A percentile compares a stretch with the other conserved stretches of the same genome.
phyloP scores from a whole-genome alignment of 1,140 invertebrate species.

The Heliconius eleuchia region DNA sequence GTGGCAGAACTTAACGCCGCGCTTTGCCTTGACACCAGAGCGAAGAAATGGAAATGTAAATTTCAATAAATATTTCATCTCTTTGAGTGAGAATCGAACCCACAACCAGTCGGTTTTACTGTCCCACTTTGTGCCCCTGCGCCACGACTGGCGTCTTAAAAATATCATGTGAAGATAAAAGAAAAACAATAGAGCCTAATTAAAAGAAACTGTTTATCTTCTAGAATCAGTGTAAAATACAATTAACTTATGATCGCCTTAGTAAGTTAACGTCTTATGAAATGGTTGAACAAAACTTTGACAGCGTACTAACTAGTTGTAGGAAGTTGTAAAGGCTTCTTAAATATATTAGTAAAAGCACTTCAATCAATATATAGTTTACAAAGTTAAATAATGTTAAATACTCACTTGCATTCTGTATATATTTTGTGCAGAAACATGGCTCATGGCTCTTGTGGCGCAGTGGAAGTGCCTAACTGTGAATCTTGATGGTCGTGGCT shows the following conservation, averaged over 20 bases:
- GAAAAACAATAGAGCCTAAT: not conserved
- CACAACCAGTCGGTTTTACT: no score
- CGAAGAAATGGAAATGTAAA: no score
- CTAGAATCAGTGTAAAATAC: not conserved
- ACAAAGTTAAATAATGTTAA: not conserved
- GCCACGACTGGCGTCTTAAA: no score
- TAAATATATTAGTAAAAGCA: slow-evolving; percentile 40
- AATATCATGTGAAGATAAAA: no score
- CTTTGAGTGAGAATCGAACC: no score
- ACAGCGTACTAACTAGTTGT: slow-evolving; percentile 38
- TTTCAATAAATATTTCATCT: no score
- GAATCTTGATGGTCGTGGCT: no score
- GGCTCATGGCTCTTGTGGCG: not conserved
- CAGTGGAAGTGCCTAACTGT: no score
- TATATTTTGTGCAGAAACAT: not conserved
- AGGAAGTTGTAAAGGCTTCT: slow-evolving; percentile 47
- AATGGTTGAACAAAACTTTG: slow-evolving; percentile 62
- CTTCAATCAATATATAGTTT: slow-evolving; percentile 3
- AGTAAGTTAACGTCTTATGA: slow-evolving; percentile 44
- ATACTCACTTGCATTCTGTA: not conserved
- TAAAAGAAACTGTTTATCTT: not conserved
- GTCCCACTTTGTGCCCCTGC: no score
- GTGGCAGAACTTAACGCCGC: no score
- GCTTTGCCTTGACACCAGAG: no score
- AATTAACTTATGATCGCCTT: slow-evolving; percentile 12